phyloP scores from a whole-genome alignment of 2,113 vertebrate genomes.

The Uria aalge region DNA sequence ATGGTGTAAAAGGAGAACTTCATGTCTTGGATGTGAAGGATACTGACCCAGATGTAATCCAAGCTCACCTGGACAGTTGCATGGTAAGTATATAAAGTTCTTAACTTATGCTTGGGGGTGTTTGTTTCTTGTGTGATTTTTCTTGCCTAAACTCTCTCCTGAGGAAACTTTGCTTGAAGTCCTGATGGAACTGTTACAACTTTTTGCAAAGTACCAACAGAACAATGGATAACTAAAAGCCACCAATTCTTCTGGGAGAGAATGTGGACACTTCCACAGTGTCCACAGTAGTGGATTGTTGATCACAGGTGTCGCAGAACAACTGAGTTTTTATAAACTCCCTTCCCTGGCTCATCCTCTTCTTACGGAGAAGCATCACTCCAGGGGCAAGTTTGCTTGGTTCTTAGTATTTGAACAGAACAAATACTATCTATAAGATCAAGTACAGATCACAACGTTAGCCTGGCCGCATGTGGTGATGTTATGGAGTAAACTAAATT shows the following conservation, averaged over 20 bases:
- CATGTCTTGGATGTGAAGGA: constrained; percentile 85
- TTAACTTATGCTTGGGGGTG: not conserved
- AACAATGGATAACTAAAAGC: not conserved
- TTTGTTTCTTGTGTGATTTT: not conserved
- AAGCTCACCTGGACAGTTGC: constrained; percentile 86
- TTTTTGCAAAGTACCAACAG: not conserved
- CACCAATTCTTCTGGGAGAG: not conserved
- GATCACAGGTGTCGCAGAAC: not conserved
- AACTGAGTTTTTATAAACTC: not conserved
- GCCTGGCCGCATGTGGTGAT: not conserved
- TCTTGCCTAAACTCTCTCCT: not conserved
- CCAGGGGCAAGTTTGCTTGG: not conserved
- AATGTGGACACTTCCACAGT: not conserved
- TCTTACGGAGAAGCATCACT: not conserved
- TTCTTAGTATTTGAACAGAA: not conserved
- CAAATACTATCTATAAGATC: not conserved
- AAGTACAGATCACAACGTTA: not conserved
- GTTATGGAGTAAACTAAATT: not conserved
- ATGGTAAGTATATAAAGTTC: constrained; percentile 79
- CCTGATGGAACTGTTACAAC: not conserved
- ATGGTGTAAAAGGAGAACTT: constrained; percentile 88
- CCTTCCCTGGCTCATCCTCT: not conserved
- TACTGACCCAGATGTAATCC: constrained; percentile 87
- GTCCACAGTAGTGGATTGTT: not conserved
- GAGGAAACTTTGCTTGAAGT: not conserved